Base-by-base conservation (phyloP, 2,888 invertebrate genomes). In the Acleris holmiana region DNA sequence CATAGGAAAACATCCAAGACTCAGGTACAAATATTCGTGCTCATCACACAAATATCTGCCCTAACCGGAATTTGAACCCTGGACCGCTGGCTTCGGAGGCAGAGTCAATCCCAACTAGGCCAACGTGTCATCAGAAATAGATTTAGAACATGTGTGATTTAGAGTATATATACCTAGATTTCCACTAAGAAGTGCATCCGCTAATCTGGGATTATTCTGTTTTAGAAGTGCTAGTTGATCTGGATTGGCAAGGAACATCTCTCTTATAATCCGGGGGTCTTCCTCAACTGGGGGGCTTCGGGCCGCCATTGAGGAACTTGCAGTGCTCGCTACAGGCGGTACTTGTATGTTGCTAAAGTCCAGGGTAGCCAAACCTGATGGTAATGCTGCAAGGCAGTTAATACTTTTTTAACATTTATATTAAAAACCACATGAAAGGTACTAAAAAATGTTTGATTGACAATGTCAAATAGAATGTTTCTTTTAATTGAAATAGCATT, bases 141-240 rank as follows among this genome's bases (percentile, higher is more conserved):
- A 25, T 7, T 7, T 7, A 25, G 8, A 29, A 29, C 8, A 29
- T 8, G 29, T 29, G n/a, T 29, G 29, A 29, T 2, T 2, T 29
- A n/a, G n/a, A n/a, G n/a, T n/a, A 29, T 29, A 29, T 29, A 13
- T 35, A 96, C 96, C 96, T 71, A 97, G 93, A 84, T 96, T 96
- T 25, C 97, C 98, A 75, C 96, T 97, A 1, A 97, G 93, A 25
- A 99, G 88, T 18, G 99, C 98, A 84, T 98, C 98, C 10, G 99
- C 98, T 66, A 99, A 89, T 71, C 96, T 94, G 6, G 98, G 97
- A 92, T 99, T 99, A 78, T 99, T 97, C 84, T 99, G 98, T 82
- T 98, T 97, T 7, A 99, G 91, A 66, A 98, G 84, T 1, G 98
- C 96, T 63, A 99, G 88, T 81, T 98, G 97, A 80, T 98, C 97